Percentiles rank a stretch among this genome's conserved stretches.
These are phyloP conservation scores for Drosophila jambulina DNA, from an alignment of 1,140 invertebrate genomes.

Conservation along the genomic window DNA sequence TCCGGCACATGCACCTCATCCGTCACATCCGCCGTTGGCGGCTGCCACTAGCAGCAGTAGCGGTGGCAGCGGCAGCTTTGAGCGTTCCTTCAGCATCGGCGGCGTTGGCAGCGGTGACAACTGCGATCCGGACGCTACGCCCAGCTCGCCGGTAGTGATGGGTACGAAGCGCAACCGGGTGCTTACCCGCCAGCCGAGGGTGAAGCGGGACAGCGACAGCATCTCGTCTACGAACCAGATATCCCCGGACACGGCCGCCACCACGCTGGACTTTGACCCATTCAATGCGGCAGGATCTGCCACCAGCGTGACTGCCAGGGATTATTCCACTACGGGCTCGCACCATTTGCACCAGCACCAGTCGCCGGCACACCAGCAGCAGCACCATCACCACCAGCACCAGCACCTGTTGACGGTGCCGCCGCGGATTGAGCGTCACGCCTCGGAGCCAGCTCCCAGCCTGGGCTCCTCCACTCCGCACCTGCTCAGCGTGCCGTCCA, in stretches of 20 bases:
- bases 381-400: conserved; percentile 43
- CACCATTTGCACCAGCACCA: conserved; percentile 62
- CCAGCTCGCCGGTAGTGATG: conserved; percentile 74
- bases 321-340: conserved; percentile 63
- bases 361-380: conserved; percentile 33
- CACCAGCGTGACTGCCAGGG: conserved; percentile 59
- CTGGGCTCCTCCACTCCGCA: conserved; percentile 85
- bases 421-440: conserved; percentile 87
- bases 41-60: conserved; percentile 65
- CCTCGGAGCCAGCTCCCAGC: conserved; percentile 87
- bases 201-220: conserved; percentile 88
- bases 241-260: conserved; percentile 85
- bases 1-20: conserved; percentile 60
- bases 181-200: conserved; percentile 88
- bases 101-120: conserved; percentile 30
- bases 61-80: conserved; percentile 64
- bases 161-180: conserved; percentile 87
- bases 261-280: conserved; percentile 85
- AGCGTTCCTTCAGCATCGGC: conserved; percentile 61
- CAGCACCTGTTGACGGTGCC: conserved; percentile 84
- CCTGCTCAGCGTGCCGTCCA: conserved; percentile 87
- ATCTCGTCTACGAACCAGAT: conserved; percentile 84
- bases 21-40: conserved; percentile 53
- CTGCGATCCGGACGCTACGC: conserved; percentile 45
- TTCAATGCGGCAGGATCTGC: conserved; percentile 76